These are phyloP conservation scores for Eufriesea mexicana DNA, from an alignment of 1,140 invertebrate genomes.

Conservation along the genomic window DNA sequence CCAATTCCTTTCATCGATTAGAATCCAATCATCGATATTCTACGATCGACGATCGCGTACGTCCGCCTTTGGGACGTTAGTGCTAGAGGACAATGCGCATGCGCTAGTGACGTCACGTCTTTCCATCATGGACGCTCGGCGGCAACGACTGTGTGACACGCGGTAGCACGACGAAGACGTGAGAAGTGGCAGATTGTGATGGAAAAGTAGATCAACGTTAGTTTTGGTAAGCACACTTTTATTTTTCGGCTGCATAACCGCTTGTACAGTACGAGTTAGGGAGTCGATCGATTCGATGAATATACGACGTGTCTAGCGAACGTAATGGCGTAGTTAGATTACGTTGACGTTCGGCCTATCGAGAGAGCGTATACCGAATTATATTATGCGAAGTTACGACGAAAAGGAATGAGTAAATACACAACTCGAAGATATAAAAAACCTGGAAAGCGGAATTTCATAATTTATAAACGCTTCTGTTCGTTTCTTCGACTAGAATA, in stretches of 20 bases:
- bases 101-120: background rate
- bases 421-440: no score
- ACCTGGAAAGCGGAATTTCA: no score
- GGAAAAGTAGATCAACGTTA: background rate
- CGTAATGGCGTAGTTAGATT: background rate
- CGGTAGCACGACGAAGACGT: background rate
- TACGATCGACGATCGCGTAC: background rate
- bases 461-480: no score
- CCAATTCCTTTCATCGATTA: no score
- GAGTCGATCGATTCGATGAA: background rate
- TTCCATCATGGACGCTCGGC: background rate
- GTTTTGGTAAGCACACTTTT: background rate
- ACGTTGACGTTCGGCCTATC: background rate
- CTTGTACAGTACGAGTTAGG: background rate
- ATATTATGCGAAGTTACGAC: no score
- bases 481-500: no score
- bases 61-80: background rate
- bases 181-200: background rate
- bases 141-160: background rate
- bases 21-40: constrained; percentile 37
- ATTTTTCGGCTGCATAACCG: background rate
- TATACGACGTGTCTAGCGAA: background rate
- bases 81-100: background rate
- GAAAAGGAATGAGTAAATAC: no score
- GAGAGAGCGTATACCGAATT: no score